These are phyloP conservation scores for Lasiommata megera DNA, from an alignment of 2,888 invertebrate genomes.

Conservation along the genomic window DNA sequence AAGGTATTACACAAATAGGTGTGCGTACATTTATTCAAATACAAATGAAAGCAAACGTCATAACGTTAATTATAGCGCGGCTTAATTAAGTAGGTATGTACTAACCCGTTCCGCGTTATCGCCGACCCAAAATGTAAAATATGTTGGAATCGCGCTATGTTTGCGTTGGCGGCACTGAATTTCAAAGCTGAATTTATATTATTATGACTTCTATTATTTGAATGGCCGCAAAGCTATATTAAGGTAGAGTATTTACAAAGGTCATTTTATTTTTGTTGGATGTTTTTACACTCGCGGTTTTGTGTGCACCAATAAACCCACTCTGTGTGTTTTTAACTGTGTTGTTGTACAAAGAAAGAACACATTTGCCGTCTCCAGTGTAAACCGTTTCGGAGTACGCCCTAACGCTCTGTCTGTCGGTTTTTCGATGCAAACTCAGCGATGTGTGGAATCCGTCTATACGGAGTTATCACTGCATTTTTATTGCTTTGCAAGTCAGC, in stretches of 20 bases:
- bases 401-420: too few species aligned
- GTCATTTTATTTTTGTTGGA: background rate
- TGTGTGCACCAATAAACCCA: background rate
- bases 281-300: background rate
- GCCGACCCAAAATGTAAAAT: conserved; percentile 25
- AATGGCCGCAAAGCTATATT: conserved; percentile 6
- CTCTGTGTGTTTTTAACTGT: background rate
- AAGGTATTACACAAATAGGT: background rate
- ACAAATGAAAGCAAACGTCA: conserved; percentile 20
- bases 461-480: too few species aligned
- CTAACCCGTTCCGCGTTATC: conserved; percentile 19
- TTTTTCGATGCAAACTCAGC: too few species aligned
- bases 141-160: conserved; percentile 18
- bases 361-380: too few species aligned
- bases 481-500: too few species aligned
- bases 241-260: background rate
- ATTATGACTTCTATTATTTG: conserved; percentile 18
- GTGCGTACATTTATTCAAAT: conserved; percentile 1
- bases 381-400: too few species aligned
- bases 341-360: background rate
- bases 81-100: conserved; percentile 21
- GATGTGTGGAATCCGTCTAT: too few species aligned
- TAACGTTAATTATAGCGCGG: conserved; percentile 17
- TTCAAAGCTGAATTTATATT: conserved; percentile 19
- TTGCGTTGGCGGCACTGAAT: conserved; percentile 18